Evolutionary conservation across 2,797 vertebrate genomes (phyloP), one percentile per base, ranked within the genome.

Genomic region (Channallabes apus): DNA sequence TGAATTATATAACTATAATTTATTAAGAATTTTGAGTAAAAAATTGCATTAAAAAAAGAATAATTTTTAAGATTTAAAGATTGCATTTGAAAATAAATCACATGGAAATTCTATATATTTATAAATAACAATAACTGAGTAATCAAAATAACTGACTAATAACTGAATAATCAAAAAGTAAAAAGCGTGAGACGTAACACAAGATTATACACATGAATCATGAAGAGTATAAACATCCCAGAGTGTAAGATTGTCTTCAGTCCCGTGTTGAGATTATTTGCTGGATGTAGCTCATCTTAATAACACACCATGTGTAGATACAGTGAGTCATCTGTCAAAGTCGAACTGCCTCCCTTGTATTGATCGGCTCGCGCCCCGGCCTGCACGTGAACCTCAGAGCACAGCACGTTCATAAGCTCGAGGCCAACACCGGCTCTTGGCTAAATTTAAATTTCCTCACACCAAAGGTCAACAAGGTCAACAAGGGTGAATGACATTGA

Each of bases 401-500:
- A 91, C 91, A 91, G 88, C 91, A 91, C 14, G 41, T 14, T 27
- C 3, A 22, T 54, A n/a, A 7, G 5, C 95, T 91, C 90, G 93
- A 89, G 93, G 93, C 96, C 96, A 96, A 91, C 92, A 89, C 92
- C 94, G 94, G 95, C 94, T 90, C 88, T 91, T 96, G 96, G 96
- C 96, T 96, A 96, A 96, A 96, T 96, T 95, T 94, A 93, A 94
- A 72, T 93, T 93, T 94, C 93, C 96, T 93, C 95, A 95, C 93
- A 93, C 92, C 91, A 94, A 95, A 96, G 96, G 96, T 96, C 96
- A 95, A 94, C 89, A 90, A 91, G 94, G 94, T 86, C 94, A 94
- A 94, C 94, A 94, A 94, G 97, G 96, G 96, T 94, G 97, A 98
- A 97, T 97, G 96, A 96, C 95, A 96, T 98, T 96, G 96, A 94